phyloP scores from a whole-genome alignment of 2,113 vertebrate genomes.

The Pheucticus melanocephalus region DNA sequence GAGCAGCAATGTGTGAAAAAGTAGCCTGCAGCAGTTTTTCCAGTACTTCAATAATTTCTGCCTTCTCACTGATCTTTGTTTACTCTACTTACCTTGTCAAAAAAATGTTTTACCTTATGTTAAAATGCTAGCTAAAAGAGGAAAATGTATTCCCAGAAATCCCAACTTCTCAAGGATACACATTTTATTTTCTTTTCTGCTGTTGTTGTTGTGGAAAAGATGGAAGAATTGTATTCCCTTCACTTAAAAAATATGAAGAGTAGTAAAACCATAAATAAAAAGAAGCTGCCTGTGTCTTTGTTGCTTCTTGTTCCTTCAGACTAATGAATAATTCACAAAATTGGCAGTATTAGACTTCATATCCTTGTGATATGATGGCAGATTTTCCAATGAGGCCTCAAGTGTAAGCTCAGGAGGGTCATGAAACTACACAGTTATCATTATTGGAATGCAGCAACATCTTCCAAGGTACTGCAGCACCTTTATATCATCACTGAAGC shows the following conservation, averaged over 20 bases:
- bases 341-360: slow-evolving; percentile 32
- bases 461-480: slow-evolving; percentile 38
- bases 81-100: slow-evolving; percentile 62
- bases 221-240: slow-evolving; percentile 10
- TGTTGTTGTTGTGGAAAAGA: neutral
- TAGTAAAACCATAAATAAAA: slow-evolving; percentile 44
- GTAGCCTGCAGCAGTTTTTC: slow-evolving; percentile 70
- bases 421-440: slow-evolving; percentile 41
- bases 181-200: slow-evolving; percentile 9
- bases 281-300: neutral
- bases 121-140: slow-evolving; percentile 48
- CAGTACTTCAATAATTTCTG: slow-evolving; percentile 67
- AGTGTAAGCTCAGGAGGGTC: slow-evolving; percentile 57
- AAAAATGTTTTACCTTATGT: slow-evolving; percentile 56
- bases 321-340: slow-evolving; percentile 64
- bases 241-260: slow-evolving; percentile 15
- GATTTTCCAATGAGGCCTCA: slow-evolving; percentile 61
- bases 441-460: slow-evolving; percentile 40
- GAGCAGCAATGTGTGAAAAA: slow-evolving; percentile 72
- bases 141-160: slow-evolving; percentile 45
- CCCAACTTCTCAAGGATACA: slow-evolving; percentile 11
- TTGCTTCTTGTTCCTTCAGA: slow-evolving; percentile 7
- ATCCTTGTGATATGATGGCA: slow-evolving; percentile 47
- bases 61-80: slow-evolving; percentile 63
- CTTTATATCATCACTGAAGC: slow-evolving; percentile 38